Conservation (phyloP, 2,888 invertebrate genomes). For the Drosophila colorata region DNA sequence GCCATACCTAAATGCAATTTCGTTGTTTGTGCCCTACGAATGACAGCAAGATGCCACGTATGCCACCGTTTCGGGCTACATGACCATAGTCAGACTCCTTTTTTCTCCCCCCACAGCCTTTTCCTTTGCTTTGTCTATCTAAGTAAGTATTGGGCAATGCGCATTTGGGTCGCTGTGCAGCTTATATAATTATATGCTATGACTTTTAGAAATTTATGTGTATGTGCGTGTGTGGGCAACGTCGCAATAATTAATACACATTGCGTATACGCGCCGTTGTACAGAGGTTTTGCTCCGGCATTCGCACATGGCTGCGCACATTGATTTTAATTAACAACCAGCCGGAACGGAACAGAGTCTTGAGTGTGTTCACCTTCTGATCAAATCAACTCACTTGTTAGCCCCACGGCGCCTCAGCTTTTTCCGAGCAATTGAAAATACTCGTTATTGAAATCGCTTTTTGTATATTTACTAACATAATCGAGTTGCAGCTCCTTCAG, state of each 20-base stretch:
- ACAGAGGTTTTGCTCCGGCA: neutral
- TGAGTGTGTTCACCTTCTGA: constrained; percentile 10
- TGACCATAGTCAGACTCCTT: neutral
- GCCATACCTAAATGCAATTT: constrained; percentile 50
- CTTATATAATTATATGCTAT: constrained; percentile 25
- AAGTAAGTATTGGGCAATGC: constrained; percentile 5
- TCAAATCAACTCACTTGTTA: neutral
- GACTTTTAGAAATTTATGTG: constrained; percentile 28
- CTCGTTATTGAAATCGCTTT: constrained; percentile 40
- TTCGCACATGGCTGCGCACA: constrained; percentile 6
- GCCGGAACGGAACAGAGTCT: neutral
- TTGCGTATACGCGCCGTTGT: constrained; percentile 42
- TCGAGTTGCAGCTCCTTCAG: constrained; percentile 39
- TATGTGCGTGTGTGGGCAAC: neutral
- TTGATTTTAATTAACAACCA: constrained; percentile 37
- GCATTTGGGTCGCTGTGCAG: constrained; percentile 32
- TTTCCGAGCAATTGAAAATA: constrained; percentile 36
- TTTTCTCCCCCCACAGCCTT: neutral
- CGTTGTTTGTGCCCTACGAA: constrained; percentile 43
- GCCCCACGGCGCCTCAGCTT: neutral
- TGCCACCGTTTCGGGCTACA: constrained; percentile 15
- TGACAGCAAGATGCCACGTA: constrained; percentile 36
- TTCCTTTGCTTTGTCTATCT: neutral
- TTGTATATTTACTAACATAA: constrained; percentile 21
- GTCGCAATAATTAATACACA: constrained; percentile 40